These are phyloP conservation scores for Volucella bombylans DNA, from an alignment of 2,888 invertebrate genomes.

Conservation along the genomic window DNA sequence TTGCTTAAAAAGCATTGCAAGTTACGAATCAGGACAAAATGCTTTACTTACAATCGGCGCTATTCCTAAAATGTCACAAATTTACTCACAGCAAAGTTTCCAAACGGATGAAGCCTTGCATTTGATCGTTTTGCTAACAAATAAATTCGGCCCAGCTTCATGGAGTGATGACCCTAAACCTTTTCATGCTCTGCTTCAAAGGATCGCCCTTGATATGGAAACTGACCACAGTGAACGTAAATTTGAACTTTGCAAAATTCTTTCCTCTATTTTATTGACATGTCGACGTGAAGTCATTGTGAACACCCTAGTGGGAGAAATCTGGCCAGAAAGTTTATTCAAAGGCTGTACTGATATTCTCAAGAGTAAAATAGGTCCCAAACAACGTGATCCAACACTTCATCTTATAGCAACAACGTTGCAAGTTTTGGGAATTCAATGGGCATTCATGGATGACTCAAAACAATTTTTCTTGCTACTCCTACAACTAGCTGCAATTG, in stretches of 20 bases:
- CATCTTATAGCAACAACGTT: conserved; percentile 91
- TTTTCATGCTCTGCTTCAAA: conserved; percentile 91
- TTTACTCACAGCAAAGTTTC: conserved; percentile 93
- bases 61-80: conserved; percentile 91
- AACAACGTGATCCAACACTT: conserved; percentile 94
- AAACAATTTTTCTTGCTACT: conserved; percentile 91
- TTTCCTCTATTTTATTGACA: conserved; percentile 89
- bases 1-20: conserved; percentile 91
- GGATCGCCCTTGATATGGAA: conserved; percentile 93
- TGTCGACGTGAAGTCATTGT: conserved; percentile 87
- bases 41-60: conserved; percentile 90
- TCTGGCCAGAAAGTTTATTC: conserved; percentile 91
- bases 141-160: conserved; percentile 87
- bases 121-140: conserved; percentile 89
- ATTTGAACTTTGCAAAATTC: conserved; percentile 92
- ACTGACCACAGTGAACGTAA: conserved; percentile 94
- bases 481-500: conserved; percentile 94
- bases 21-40: conserved; percentile 89
- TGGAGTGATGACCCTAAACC: conserved; percentile 91
- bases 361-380: conserved; percentile 92
- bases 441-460: conserved; percentile 91
- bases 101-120: conserved; percentile 94
- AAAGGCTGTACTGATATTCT: conserved; percentile 92
- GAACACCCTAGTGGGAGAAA: conserved; percentile 87
- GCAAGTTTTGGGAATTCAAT: conserved; percentile 92